Percentiles rank a stretch among this genome's conserved stretches.
phyloP scores from a whole-genome alignment of 2,113 vertebrate species.

The Plectropomus leopardus region DNA sequence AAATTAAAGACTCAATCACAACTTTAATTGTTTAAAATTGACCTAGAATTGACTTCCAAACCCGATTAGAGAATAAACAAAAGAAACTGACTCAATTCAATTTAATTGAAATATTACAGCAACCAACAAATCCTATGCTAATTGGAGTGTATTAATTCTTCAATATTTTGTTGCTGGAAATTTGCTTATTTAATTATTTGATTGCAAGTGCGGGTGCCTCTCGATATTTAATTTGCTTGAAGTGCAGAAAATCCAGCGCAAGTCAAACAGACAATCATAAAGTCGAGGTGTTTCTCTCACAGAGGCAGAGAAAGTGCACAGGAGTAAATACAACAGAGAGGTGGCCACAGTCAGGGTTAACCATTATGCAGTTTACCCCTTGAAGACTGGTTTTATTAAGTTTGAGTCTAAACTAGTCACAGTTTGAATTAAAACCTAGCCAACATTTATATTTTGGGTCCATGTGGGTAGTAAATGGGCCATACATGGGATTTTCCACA shows the following conservation, averaged over 20 bases:
- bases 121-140: slow-evolving; percentile 14
- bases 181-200: slow-evolving; percentile 25
- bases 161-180: not conserved
- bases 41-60: slow-evolving; percentile 32
- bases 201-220: not conserved
- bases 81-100: not conserved
- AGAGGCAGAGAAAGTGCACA: slow-evolving; percentile 57
- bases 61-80: slow-evolving; percentile 26
- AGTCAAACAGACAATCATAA: slow-evolving; percentile 59
- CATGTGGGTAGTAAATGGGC: no score
- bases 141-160: slow-evolving; percentile 8
- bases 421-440: slow-evolving; percentile 12
- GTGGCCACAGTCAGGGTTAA: slow-evolving; percentile 6
- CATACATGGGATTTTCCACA: no score
- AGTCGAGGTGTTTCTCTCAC: slow-evolving; percentile 64
- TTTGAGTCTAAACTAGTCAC: not conserved
- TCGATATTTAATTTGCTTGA: slow-evolving; percentile 41
- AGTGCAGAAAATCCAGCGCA: slow-evolving; percentile 44
- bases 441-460: no score
- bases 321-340: slow-evolving; percentile 28
- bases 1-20: slow-evolving; percentile 4
- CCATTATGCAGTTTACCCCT: not conserved
- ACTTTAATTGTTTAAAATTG: slow-evolving; percentile 10
- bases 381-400: not conserved
- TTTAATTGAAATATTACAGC: slow-evolving; percentile 26